Percentiles rank a stretch among this genome's conserved stretches.
phyloP scores from a whole-genome alignment of 1,140 invertebrate genomes.

The Sycobia sp. region DNA sequence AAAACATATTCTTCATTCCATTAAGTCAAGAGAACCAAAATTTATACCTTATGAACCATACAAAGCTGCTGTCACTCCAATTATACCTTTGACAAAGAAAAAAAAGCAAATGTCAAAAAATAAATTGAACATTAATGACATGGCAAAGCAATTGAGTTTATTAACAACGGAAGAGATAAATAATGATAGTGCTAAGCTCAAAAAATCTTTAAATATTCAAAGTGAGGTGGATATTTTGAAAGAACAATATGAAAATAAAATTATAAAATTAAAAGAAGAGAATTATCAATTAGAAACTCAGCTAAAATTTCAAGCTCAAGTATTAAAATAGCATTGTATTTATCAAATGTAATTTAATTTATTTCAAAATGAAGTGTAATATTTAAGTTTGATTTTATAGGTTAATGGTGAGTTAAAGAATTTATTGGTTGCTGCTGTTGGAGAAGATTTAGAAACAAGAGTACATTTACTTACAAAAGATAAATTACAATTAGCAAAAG shows the following conservation, averaged over 20 bases:
- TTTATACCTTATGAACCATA: constrained; percentile 90
- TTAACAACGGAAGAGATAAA: constrained; percentile 64
- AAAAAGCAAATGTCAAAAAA: constrained; percentile 62
- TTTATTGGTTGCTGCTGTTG: constrained; percentile 89
- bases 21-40: constrained; percentile 76
- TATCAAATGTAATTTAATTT: neutral
- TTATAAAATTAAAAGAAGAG: constrained; percentile 66
- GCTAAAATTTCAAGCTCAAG: constrained; percentile 72
- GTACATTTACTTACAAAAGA: constrained; percentile 90
- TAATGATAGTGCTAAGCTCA: constrained; percentile 39
- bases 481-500: constrained; percentile 83
- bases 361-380: too few relatives aligned
- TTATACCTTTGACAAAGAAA: constrained; percentile 65
- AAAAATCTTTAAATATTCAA: constrained; percentile 38
- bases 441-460: constrained; percentile 87
- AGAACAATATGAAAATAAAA: constrained; percentile 61
- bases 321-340: constrained; percentile 38
- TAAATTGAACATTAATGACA: constrained; percentile 72
- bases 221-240: constrained; percentile 46
- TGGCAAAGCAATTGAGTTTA: constrained; percentile 71
- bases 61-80: constrained; percentile 81
- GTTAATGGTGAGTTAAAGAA: constrained; percentile 93
- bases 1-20: constrained; percentile 50
- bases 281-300: constrained; percentile 72
- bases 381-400: constrained; percentile 55